Conservation (phyloP, 2,888 invertebrate species). For the Taphrorychus bicolor region DNA sequence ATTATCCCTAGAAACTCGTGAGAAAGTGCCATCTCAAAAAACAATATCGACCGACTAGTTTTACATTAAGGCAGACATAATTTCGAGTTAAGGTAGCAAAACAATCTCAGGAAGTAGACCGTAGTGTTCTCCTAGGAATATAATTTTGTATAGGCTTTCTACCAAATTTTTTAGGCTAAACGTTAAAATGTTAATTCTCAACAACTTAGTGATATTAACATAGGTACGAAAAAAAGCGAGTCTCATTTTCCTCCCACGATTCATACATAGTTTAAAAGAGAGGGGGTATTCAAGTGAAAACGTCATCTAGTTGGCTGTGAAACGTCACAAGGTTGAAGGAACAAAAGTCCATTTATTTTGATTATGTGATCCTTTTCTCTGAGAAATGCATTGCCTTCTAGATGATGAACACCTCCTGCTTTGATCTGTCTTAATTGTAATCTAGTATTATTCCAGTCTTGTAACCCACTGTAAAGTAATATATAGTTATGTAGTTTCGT, state of each 20-base stretch:
- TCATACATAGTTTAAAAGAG: too few relatives aligned
- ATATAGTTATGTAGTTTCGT: conserved; percentile 1
- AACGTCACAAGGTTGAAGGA: too few relatives aligned
- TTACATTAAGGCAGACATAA: conserved; percentile 25
- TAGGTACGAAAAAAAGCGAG: too few relatives aligned
- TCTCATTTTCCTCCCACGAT: too few relatives aligned
- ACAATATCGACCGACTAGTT: conserved; percentile 8
- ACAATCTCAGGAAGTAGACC: conserved; percentile 34
- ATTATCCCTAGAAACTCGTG: too few relatives aligned
- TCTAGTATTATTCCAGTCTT: conserved; percentile 4
- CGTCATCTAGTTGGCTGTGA: too few relatives aligned
- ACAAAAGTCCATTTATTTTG: too few relatives aligned
- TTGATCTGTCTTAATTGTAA: conserved; percentile 29
- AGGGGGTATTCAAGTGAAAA: too few relatives aligned
- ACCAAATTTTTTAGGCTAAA: not conserved
- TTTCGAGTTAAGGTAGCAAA: conserved; percentile 3
- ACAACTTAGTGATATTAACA: too few relatives aligned
- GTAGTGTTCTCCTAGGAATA: not conserved
- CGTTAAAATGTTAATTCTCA: too few relatives aligned
- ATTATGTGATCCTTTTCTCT: too few relatives aligned
- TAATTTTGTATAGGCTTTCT: conserved; percentile 24
- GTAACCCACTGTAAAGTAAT: conserved; percentile 2
- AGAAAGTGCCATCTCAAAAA: conserved; percentile 7
- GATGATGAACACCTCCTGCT: not conserved
- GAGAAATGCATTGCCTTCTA: too few relatives aligned